These are phyloP conservation scores for Irena cyanogastra DNA, from an alignment of 2,113 vertebrate genomes.

Conservation along the genomic window DNA sequence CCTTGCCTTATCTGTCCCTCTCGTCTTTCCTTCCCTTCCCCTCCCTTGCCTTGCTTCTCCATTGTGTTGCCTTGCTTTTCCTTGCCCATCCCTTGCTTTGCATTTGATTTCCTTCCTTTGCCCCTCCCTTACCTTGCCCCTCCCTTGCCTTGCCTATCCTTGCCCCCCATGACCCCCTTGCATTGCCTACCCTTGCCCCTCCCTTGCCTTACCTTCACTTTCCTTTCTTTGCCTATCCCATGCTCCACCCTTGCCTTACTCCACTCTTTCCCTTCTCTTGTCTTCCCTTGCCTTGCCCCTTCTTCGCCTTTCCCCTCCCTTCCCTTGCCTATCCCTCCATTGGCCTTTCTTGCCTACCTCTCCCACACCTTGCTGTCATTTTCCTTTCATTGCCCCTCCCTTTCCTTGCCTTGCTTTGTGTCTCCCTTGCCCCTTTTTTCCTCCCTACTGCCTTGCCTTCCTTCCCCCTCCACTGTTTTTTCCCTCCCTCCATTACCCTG, in stretches of 20 bases:
- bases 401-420: not conserved
- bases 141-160: not conserved
- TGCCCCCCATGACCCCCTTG: too few relatives aligned
- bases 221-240: not conserved
- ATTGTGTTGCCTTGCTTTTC: not conserved
- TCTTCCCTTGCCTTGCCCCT: not conserved
- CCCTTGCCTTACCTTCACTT: too few relatives aligned
- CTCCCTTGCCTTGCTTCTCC: not conserved
- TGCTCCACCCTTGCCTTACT: not conserved
- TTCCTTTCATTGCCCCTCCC: not conserved
- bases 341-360: not conserved
- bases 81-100: not conserved
- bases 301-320: too few relatives aligned
- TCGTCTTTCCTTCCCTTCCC: not conserved
- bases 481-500: not conserved
- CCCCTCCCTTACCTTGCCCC: not conserved
- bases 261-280: too few relatives aligned
- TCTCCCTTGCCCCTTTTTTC: not conserved
- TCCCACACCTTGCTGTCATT: not conserved
- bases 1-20: not conserved
- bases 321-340: not conserved
- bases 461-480: not conserved
- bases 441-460: not conserved
- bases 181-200: not conserved
- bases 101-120: too few relatives aligned